Conservation (phyloP, 2,797 vertebrate species). For the Hozukius guyotensis region DNA sequence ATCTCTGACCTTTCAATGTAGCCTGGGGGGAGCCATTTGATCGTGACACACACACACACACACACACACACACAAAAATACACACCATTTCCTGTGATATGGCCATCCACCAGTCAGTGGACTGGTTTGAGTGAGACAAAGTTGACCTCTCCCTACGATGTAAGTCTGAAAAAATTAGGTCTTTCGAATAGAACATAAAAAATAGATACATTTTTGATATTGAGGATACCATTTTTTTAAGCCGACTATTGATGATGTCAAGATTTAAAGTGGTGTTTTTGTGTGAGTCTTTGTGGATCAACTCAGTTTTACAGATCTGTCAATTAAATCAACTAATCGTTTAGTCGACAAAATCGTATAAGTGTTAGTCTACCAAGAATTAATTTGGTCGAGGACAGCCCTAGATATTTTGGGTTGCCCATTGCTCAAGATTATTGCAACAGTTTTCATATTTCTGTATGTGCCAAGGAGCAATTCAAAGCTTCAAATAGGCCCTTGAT, state of each 20-base stretch:
- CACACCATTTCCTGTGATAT: slow-evolving; percentile 62
- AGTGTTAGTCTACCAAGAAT: too few species aligned
- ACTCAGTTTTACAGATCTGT: too few species aligned
- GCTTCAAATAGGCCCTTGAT: not conserved
- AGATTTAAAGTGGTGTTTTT: too few species aligned
- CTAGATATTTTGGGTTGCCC: not conserved
- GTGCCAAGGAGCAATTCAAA: not conserved
- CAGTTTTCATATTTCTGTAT: not conserved
- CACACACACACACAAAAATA: slow-evolving; percentile 34
- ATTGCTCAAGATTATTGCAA: not conserved
- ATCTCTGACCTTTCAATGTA: slow-evolving; percentile 79
- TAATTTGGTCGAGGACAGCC: too few species aligned
- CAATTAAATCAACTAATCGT: too few species aligned
- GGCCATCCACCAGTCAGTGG: slow-evolving; percentile 53
- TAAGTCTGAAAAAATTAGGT: not conserved
- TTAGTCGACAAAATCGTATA: fast-evolving
- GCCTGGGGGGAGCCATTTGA: slow-evolving; percentile 78
- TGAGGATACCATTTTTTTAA: not conserved
- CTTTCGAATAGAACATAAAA: not conserved
- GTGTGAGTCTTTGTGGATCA: too few species aligned
- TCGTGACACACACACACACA: slow-evolving; percentile 57
- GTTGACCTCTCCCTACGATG: not conserved
- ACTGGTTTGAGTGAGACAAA: slow-evolving; percentile 36
- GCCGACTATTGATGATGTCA: not conserved
- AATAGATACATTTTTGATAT: not conserved